These are phyloP conservation scores for Plutella xylostella DNA, from an alignment of 2,888 invertebrate species.

Conservation along the genomic window DNA sequence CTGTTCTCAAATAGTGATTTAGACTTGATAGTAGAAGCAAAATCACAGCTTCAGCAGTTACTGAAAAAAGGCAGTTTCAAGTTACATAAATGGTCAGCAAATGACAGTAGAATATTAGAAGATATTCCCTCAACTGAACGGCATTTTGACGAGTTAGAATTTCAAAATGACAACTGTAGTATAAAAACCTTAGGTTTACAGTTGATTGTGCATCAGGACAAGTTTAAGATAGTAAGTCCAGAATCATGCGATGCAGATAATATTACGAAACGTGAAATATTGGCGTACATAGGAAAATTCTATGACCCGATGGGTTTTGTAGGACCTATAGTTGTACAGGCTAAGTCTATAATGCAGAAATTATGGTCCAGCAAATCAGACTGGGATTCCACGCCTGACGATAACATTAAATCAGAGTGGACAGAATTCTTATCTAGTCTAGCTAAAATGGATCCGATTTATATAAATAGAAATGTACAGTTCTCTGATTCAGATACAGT, in stretches of 20 bases:
- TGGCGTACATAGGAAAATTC: not conserved
- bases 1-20: not conserved
- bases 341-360: slow-evolving; percentile 11
- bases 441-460: slow-evolving; percentile 11
- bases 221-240: not conserved
- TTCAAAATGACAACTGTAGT: not conserved
- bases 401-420: slow-evolving; percentile 9
- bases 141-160: not conserved
- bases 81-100: not conserved
- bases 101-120: not conserved
- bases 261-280: not conserved
- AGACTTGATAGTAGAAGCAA: not conserved
- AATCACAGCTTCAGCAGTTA: not conserved
- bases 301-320: not conserved
- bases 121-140: not conserved
- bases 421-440: slow-evolving; percentile 10
- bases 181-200: not conserved
- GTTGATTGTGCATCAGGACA: not conserved
- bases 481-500: not conserved
- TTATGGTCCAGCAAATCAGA: slow-evolving; percentile 9
- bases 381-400: slow-evolving; percentile 11
- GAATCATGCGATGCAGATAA: not conserved
- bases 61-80: not conserved
- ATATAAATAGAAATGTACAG: not conserved
- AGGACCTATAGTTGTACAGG: not conserved